These are phyloP conservation scores for Varecia variegata DNA, from an alignment of 2,797 vertebrate species.

Conservation along the genomic window DNA sequence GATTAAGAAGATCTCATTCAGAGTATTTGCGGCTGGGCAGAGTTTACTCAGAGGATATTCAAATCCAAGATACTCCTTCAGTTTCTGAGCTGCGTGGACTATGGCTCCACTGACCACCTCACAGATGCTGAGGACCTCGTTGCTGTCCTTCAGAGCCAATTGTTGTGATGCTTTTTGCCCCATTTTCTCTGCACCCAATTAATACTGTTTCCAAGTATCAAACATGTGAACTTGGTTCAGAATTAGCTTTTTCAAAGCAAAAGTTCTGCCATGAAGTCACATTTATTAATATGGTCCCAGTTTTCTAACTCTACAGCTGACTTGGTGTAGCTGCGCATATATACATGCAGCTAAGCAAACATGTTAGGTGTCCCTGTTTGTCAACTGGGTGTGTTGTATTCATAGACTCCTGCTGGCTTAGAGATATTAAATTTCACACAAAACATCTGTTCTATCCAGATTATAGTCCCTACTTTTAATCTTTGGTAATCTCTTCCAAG, in stretches of 20 bases:
- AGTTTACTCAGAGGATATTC: constrained; percentile 79
- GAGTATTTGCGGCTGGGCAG: constrained; percentile 48
- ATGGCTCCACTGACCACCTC: constrained; percentile 77
- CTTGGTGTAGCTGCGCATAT: not conserved
- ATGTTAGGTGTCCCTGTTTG: constrained; percentile 17
- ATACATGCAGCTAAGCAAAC: constrained; percentile 10
- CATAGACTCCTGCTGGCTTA: not conserved
- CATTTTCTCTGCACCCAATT: constrained; percentile 53
- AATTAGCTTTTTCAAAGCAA: not conserved
- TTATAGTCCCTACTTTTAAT: not conserved
- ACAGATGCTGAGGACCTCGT: constrained; percentile 53
- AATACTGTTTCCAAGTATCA: not conserved
- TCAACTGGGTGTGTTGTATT: constrained; percentile 38
- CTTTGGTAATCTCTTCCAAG: not conserved
- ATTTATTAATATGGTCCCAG: rapidly evolving
- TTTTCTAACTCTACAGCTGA: not conserved
- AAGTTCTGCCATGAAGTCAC: not conserved
- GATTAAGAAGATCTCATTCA: constrained; percentile 80
- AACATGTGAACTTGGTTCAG: not conserved
- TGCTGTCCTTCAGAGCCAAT: constrained; percentile 36
- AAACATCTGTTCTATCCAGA: not conserved
- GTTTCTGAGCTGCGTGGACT: constrained; percentile 69
- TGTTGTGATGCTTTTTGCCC: constrained; percentile 73
- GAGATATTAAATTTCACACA: constrained; percentile 36
- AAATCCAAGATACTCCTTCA: constrained; percentile 81